These are phyloP conservation scores for Orthosia incerta DNA, from an alignment of 2,888 invertebrate genomes.

Conservation along the genomic window DNA sequence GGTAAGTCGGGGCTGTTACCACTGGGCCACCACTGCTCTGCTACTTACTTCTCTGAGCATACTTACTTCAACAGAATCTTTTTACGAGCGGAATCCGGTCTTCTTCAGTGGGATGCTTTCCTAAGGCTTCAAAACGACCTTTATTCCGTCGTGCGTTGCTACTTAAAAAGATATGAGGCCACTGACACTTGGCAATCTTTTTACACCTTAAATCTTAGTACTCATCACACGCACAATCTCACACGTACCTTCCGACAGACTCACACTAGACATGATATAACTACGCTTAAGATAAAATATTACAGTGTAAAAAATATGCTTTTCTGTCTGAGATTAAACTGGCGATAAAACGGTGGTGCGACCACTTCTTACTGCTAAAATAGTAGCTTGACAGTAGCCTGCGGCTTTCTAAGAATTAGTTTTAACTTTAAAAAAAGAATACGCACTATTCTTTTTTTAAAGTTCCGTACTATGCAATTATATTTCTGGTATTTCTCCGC, in stretches of 20 bases:
- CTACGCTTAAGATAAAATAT: conserved; percentile 46
- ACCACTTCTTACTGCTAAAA: conserved; percentile 58
- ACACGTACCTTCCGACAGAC: conserved; percentile 60
- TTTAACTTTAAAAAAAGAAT: no score
- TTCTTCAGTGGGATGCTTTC: background rate
- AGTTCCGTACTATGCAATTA: conserved; percentile 36
- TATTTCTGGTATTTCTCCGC: conserved; percentile 24
- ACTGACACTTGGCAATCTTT: conserved; percentile 24
- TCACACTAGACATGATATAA: conserved; percentile 59
- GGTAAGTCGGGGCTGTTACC: no score
- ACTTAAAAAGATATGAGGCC: conserved; percentile 11
- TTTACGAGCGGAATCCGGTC: background rate
- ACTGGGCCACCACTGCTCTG: no score
- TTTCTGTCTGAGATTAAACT: conserved; percentile 51
- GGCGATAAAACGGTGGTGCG: conserved; percentile 51
- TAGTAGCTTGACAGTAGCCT: conserved; percentile 61
- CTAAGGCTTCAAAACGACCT: background rate
- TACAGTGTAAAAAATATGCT: conserved; percentile 25
- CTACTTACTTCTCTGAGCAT: no score
- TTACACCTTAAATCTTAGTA: conserved; percentile 34
- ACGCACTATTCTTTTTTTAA: no score
- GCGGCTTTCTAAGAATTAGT: conserved; percentile 38
- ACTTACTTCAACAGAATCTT: background rate
- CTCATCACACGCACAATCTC: conserved; percentile 66
- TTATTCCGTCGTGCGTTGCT: conserved; percentile 13